Evolutionary conservation across 2,888 invertebrate genomes (phyloP).

Genomic region (Drosophila helvetica): DNA sequence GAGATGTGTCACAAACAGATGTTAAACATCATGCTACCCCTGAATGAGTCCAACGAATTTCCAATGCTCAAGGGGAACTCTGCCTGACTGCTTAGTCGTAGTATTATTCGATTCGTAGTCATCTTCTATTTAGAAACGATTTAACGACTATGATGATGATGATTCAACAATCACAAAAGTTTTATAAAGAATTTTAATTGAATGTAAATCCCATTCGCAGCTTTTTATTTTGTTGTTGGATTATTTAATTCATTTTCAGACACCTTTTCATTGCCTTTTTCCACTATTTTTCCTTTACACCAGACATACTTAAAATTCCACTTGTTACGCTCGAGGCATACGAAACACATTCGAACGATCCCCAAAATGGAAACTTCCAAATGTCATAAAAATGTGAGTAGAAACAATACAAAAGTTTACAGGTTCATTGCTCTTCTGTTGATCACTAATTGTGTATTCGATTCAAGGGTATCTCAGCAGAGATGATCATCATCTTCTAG

Average conservation of each 20-base stretch:
- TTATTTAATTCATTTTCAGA: slow-evolving; percentile 26
- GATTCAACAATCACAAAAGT: slow-evolving; percentile 18
- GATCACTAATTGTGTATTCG: slow-evolving; percentile 14
- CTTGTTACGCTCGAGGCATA: slow-evolving; percentile 57
- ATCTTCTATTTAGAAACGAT: not conserved
- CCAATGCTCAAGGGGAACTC: slow-evolving; percentile 4
- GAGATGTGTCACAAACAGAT: not conserved
- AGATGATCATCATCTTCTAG: not conserved
- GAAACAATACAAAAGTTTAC: slow-evolving; percentile 30
- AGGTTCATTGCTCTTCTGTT: slow-evolving; percentile 65
- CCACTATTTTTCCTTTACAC: slow-evolving; percentile 1
- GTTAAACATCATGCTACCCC: not conserved
- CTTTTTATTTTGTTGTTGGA: slow-evolving; percentile 19
- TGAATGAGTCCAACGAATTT: not conserved
- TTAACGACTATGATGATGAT: slow-evolving; percentile 3
- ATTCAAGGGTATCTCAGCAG: slow-evolving; percentile 1
- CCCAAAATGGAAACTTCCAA: slow-evolving; percentile 42
- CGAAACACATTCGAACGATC: slow-evolving; percentile 1
- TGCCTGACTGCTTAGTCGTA: not conserved
- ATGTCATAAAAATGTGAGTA: slow-evolving; percentile 37
- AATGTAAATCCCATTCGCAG: slow-evolving; percentile 13
- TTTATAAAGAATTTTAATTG: slow-evolving; percentile 18
- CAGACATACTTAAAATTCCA: slow-evolving; percentile 58
- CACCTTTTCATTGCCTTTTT: slow-evolving; percentile 34
- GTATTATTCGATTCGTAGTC: not conserved